Base-by-base conservation (phyloP, 2,888 invertebrate genomes). In the Polylopha cassiicola region DNA sequence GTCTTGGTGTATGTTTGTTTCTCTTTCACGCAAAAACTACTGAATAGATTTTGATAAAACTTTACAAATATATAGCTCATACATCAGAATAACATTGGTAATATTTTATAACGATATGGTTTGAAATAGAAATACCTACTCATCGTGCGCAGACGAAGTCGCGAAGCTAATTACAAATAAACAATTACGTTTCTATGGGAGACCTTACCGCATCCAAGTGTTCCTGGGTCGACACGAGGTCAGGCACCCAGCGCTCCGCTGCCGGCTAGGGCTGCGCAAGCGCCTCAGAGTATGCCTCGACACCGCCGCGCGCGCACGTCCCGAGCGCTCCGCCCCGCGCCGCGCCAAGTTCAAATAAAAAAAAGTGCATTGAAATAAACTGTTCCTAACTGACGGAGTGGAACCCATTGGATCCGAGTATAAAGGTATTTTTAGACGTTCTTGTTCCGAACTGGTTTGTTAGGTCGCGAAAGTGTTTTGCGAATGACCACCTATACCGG, bases 351-450 rank as follows among this genome's bases (percentile, higher is more conserved):
- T 4, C 17, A 23, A 37, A 33, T 32, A 31, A 36, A 37, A 34
- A 15, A 26, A 20, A 37, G 36, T 42, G 42, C 21, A 11, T 16
- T 24, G 37, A 31, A 26, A 36, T 21, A 36, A 57, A 54, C 63
- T 53, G 53, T 66, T 62, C n/a, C 58, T 36, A 53, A 61, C 62
- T 69, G 68, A 58, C 45, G 49, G 50, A 60, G 54, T 58, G 56
- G 53, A 46, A 51, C 48, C 41, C 43, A 42, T 58, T 46, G 48
- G 49, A 52, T 48, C 49, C 38, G 52, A 59, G 58, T 59, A 51
- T 51, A 43, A 59, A 71, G 77, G 74, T 81, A 81, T 77, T 75
- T 78, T 72, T 70, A 77, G 63, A 65, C 49, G 33, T 50, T 55
- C 49, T 46, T 45, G 51, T 52, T 48, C 49, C 56, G 45, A 73